Conservation (phyloP, 2,888 invertebrate genomes). For the Geotrupes spiniger region DNA sequence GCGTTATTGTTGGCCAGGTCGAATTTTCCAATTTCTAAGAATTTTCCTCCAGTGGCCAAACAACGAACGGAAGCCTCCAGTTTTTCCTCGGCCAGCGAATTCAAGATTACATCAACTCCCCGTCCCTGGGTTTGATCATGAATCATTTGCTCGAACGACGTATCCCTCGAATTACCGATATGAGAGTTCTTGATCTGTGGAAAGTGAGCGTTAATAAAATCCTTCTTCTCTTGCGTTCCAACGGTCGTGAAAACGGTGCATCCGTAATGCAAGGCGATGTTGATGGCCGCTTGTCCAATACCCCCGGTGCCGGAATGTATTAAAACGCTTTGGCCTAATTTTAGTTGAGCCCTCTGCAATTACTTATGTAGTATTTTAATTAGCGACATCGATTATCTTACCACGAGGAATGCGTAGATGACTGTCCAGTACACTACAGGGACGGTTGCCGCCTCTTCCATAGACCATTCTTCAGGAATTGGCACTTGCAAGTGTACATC, state of each 20-base stretch:
- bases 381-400: constrained; percentile 20
- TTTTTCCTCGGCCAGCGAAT: constrained; percentile 89
- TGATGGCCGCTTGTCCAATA: constrained; percentile 73
- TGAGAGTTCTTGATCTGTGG: constrained; percentile 61
- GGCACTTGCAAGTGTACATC: constrained; percentile 59
- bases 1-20: constrained; percentile 68
- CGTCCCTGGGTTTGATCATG: constrained; percentile 75
- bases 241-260: constrained; percentile 86
- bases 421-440: constrained; percentile 67
- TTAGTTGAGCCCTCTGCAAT: constrained; percentile 12
- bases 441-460: constrained; percentile 73
- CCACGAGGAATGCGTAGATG: constrained; percentile 54
- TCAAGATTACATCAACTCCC: constrained; percentile 88
- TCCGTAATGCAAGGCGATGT: constrained; percentile 61
- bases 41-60: constrained; percentile 60
- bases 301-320: constrained; percentile 64
- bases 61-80: constrained; percentile 67
- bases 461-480: constrained; percentile 69
- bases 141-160: constrained; percentile 83
- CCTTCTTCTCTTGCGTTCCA: constrained; percentile 77
- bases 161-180: constrained; percentile 85
- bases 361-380: background rate
- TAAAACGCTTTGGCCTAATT: constrained; percentile 41
- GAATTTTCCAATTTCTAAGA: constrained; percentile 82
- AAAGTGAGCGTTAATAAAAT: constrained; percentile 79